These are phyloP conservation scores for Forbesichthys papilliferus DNA, from an alignment of 2,113 vertebrate species.

Conservation along the genomic window DNA sequence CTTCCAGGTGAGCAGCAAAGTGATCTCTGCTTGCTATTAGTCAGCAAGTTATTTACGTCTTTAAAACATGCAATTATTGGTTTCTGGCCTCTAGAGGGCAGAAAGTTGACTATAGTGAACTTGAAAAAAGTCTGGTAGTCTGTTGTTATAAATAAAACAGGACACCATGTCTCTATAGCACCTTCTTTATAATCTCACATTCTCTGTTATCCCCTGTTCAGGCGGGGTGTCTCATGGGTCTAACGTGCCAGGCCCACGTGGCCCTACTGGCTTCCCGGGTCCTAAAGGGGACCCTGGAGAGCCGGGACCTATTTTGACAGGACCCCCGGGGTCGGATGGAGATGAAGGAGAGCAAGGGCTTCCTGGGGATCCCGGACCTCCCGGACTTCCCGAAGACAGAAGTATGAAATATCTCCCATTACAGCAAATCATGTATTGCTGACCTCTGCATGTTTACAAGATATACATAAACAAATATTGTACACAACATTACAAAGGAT, in stretches of 20 bases:
- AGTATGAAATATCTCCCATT: slow-evolving; percentile 24
- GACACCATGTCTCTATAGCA: no score
- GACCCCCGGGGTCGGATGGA: slow-evolving; percentile 78
- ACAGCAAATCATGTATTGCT: no score
- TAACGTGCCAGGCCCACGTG: slow-evolving; percentile 64
- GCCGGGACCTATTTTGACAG: slow-evolving; percentile 73
- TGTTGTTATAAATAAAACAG: no score
- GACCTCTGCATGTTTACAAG: no score
- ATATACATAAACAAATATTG: no score
- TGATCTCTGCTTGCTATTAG: background rate
- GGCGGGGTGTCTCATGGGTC: slow-evolving; percentile 13
- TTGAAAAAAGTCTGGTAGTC: no score
- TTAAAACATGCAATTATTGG: no score
- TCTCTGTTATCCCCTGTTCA: slow-evolving; percentile 15
- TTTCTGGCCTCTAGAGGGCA: no score
- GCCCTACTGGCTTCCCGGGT: slow-evolving; percentile 81
- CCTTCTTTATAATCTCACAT: background rate
- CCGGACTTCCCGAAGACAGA: slow-evolving; percentile 67
- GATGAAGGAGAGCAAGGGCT: slow-evolving; percentile 76
- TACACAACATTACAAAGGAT: background rate
- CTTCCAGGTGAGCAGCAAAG: slow-evolving; percentile 45
- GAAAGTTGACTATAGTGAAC: no score
- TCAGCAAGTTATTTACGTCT: no score
- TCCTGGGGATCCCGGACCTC: slow-evolving; percentile 81
- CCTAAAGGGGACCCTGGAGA: slow-evolving; percentile 85